These are phyloP conservation scores for Gymnobelideus leadbeateri DNA, from an alignment of 2,113 vertebrate species.

Conservation along the genomic window DNA sequence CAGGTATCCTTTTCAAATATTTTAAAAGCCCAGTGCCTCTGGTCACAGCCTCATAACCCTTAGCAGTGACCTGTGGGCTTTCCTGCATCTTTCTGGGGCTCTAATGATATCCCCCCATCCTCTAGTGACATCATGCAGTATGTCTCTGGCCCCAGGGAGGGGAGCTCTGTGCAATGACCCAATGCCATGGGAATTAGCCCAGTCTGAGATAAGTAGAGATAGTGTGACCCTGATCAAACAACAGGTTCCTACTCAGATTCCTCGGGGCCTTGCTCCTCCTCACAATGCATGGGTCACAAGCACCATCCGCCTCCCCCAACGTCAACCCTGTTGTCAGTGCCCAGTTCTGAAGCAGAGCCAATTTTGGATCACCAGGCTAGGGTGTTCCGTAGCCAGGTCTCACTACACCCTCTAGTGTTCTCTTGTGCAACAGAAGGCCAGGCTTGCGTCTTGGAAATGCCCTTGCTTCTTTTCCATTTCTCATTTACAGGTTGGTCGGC, in stretches of 20 bases:
- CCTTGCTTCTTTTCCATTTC: neutral
- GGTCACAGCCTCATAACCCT: too few relatives aligned
- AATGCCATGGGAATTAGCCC: neutral
- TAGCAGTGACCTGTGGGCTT: neutral
- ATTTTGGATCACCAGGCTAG: too few relatives aligned
- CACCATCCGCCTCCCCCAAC: neutral
- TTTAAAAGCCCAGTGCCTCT: neutral
- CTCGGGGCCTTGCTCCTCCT: neutral
- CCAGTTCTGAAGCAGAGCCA: neutral
- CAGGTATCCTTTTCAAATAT: neutral
- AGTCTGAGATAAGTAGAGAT: constrained; percentile 12
- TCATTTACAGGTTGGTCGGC: neutral
- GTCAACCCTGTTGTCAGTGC: neutral
- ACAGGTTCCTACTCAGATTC: neutral
- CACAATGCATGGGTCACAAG: neutral
- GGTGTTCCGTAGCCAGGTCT: neutral
- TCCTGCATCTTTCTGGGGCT: neutral
- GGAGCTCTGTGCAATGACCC: neutral
- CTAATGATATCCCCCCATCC: neutral
- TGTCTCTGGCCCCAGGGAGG: neutral
- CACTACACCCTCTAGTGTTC: constrained; percentile 66
- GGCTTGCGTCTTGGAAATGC: neutral
- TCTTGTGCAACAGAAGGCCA: neutral
- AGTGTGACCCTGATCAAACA: neutral
- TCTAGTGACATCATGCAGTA: neutral